Evolutionary conservation across 2,888 invertebrate genomes (phyloP), one percentile per base, ranked within the genome.

Genomic region (Spodoptera littoralis): DNA sequence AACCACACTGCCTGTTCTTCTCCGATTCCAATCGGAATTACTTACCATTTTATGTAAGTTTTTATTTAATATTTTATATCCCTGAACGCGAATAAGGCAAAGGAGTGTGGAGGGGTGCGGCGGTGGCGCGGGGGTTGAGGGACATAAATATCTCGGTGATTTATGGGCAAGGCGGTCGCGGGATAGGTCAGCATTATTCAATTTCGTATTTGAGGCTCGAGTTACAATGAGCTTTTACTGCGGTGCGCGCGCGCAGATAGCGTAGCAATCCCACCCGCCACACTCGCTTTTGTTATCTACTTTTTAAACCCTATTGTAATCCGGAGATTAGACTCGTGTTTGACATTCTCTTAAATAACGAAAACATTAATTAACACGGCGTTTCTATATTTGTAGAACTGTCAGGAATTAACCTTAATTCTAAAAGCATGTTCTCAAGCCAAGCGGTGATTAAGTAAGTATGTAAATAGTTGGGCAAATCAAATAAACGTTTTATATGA

Each of bases 111-210:
- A 85, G 87, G 84, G 89, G 87, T 82, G 85, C 72, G 83, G 85
- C 79, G 66, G 75, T 80, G 79, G 80, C 64, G 89, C 86, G 89
- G 89, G 89, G 88, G 84, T 85, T 77, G 88, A 88, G 90, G 92
- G 92, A 94, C 94, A 94, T 94, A 94, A 94, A 94, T 94, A 94
- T 94, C 94, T 93, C 88, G 87, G 93, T 94, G 94, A 94, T 94
- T 94, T 94, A 94, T 91, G 93, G 86, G 82, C 88, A 86, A 91
- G 90, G 92, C 91, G 94, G 94, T 92, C 93, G 93, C 93, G 91
- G 94, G 94, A 94, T 94, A 94, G 94, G 94, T 94, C 94, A 94
- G 94, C 93, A 94, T 94, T 94, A 94, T 94, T 94, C 94, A 94
- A 94, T 94, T 94, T 94, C 93, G 93, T 94, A 93, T 94, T 94